Evolutionary conservation across 64 coral and sea anemone species (phyloP).

Genomic region (Montipora efflorescens): DNA sequence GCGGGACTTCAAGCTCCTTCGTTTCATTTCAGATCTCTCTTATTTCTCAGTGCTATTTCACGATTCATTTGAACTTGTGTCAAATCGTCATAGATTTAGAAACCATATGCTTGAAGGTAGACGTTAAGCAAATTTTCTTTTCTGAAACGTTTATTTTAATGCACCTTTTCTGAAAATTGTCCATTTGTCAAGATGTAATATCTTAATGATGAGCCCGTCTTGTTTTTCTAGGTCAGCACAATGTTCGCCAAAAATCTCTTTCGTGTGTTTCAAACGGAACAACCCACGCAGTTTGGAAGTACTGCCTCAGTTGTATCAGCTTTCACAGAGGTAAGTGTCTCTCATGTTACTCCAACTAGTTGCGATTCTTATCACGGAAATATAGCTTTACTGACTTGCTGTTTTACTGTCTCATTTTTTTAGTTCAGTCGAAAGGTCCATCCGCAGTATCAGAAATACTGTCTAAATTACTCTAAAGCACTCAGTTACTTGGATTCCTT

Average conservation of each 20-base stretch:
- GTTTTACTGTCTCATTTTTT: neutral
- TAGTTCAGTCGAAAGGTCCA: constrained; percentile 95
- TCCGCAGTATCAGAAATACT: constrained; percentile 94
- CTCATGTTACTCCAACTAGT: neutral
- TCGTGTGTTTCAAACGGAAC: constrained; percentile 87
- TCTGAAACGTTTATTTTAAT: too few species aligned
- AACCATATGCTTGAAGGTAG: too few species aligned
- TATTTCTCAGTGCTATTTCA: too few species aligned
- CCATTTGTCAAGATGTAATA: too few species aligned
- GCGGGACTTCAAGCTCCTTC: too few species aligned
- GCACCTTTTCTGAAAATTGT: too few species aligned
- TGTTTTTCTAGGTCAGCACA: constrained; percentile 80
- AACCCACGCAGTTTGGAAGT: constrained; percentile 91
- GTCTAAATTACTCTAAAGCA: constrained; percentile 94
- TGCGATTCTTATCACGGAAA: neutral
- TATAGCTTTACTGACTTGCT: too few species aligned
- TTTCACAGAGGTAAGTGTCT: constrained; percentile 85
- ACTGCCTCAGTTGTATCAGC: constrained; percentile 93
- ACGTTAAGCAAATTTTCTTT: too few species aligned
- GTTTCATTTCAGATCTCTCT: too few species aligned
- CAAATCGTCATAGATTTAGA: too few species aligned
- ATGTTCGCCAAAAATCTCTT: constrained; percentile 93
- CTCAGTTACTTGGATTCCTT: constrained; percentile 81
- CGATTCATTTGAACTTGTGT: too few species aligned
- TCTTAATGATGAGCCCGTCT: too few species aligned